Percentiles rank a stretch among this genome's conserved stretches.
These are phyloP conservation scores for Anthoptus insignis DNA, from an alignment of 2,888 invertebrate species.

Conservation along the genomic window DNA sequence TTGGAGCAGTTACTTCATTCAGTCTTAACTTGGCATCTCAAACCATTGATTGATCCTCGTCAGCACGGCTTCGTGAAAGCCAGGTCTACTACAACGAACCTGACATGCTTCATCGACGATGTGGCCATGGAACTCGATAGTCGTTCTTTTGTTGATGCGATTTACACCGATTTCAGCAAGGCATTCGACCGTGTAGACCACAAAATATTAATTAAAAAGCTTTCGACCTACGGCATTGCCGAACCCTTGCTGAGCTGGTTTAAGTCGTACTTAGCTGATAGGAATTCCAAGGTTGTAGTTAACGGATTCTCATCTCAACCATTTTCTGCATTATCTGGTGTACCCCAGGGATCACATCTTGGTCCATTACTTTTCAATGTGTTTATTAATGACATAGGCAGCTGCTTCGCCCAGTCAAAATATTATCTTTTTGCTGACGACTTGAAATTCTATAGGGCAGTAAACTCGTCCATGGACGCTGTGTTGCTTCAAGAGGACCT, in stretches of 20 bases:
- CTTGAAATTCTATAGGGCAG: constrained; percentile 1
- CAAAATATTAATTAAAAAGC: background rate
- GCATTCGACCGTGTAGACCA: background rate
- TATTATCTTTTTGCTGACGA: constrained; percentile 1
- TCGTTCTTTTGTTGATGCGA: background rate
- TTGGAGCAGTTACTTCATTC: too few species aligned
- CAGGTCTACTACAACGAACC: background rate
- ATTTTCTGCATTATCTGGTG: background rate
- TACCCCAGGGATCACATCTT: background rate
- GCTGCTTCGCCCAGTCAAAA: too few species aligned
- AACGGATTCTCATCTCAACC: background rate
- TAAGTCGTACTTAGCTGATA: background rate
- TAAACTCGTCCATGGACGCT: constrained; percentile 1
- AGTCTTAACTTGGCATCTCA: background rate
- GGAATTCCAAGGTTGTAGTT: background rate
- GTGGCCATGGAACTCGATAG: background rate
- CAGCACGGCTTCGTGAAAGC: background rate
- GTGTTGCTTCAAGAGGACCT: constrained; percentile 14
- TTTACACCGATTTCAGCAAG: background rate
- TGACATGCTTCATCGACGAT: background rate
- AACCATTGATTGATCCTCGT: background rate
- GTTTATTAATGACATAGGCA: too few species aligned
- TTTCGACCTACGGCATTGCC: background rate
- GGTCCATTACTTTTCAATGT: too few species aligned
- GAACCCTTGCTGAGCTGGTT: background rate